Evolutionary conservation across 2,797 vertebrate genomes (phyloP).

Genomic region (Diceros bicornis): DNA sequence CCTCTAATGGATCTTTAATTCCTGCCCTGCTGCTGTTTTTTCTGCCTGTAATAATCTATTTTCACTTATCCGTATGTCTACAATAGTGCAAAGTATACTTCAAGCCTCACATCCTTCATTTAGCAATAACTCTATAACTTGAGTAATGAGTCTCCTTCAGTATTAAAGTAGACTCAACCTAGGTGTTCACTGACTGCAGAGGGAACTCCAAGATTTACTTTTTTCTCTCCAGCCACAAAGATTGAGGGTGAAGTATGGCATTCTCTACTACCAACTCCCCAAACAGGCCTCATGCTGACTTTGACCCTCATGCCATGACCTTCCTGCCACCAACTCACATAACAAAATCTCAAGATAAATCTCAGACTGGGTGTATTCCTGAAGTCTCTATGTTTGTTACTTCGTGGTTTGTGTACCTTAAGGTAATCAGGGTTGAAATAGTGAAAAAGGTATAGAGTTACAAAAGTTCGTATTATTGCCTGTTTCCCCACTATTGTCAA

Average conservation of each 20-base stretch:
- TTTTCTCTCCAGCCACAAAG: not conserved
- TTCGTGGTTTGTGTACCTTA: not conserved
- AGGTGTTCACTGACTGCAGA: not conserved
- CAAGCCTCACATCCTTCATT: not conserved
- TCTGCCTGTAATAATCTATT: not conserved
- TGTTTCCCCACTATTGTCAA: not conserved
- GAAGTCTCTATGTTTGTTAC: not conserved
- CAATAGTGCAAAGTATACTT: not conserved
- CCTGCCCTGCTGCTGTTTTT: not conserved
- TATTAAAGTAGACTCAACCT: not conserved
- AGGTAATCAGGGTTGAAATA: not conserved
- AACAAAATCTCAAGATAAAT: not conserved
- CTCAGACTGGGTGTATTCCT: not conserved
- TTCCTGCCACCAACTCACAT: not conserved
- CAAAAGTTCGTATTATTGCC: not conserved
- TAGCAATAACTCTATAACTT: not conserved
- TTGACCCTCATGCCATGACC: fast-evolving
- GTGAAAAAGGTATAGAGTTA: not conserved
- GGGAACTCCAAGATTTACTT: not conserved
- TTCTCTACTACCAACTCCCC: not conserved
- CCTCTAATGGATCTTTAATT: not conserved
- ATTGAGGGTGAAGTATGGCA: not conserved
- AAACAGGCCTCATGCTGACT: not conserved
- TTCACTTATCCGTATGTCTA: not conserved
- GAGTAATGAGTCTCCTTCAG: not conserved